Evolutionary conservation across 2,113 vertebrate species (phyloP).

Genomic region (Conger conger): DNA sequence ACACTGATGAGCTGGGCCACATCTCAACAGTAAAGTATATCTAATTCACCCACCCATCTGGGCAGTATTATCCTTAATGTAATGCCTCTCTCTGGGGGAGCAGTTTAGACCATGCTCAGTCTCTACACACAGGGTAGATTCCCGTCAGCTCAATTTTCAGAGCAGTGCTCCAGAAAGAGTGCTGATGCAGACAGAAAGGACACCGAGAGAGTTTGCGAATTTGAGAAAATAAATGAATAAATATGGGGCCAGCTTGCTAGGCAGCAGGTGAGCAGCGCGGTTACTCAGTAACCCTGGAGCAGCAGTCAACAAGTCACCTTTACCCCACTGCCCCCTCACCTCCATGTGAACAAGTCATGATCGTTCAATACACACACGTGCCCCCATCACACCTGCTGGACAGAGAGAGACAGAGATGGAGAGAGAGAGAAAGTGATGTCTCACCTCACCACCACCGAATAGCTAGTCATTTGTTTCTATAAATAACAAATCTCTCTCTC

Average conservation of each 20-base stretch:
- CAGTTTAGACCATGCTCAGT: not conserved
- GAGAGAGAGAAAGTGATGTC: not conserved
- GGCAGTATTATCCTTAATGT: too few species aligned
- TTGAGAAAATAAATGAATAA: not conserved
- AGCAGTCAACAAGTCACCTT: constrained; percentile 10
- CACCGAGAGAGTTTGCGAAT: not conserved
- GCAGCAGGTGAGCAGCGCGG: not conserved
- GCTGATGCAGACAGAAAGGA: not conserved
- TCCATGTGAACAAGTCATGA: not conserved
- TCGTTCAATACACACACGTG: not conserved
- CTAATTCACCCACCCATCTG: too few species aligned
- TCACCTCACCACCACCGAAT: too few species aligned
- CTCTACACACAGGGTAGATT: not conserved
- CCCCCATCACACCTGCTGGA: not conserved
- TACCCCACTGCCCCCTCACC: not conserved
- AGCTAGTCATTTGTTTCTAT: too few species aligned
- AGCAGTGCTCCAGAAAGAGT: not conserved
- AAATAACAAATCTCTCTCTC: too few species aligned
- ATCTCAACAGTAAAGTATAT: too few species aligned
- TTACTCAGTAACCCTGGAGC: constrained; percentile 21
- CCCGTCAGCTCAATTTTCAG: not conserved
- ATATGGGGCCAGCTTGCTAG: not conserved
- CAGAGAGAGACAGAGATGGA: not conserved
- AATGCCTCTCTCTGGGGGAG: too few species aligned
- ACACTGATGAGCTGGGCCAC: too few species aligned